These are phyloP conservation scores for Agrochola litura DNA, from an alignment of 2,888 invertebrate genomes.

Conservation along the genomic window DNA sequence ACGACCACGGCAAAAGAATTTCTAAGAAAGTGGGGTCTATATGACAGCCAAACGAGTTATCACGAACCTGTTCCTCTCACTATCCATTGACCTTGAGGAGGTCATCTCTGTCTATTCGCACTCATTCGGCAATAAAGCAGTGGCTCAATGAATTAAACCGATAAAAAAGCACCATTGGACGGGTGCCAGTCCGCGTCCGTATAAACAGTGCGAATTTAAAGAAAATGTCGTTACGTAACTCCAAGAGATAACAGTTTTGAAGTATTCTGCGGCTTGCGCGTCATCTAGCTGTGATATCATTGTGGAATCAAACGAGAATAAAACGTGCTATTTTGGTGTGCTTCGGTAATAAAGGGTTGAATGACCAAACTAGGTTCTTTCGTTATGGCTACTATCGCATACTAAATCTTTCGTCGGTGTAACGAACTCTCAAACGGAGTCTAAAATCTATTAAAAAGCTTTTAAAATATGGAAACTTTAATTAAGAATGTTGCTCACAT, in stretches of 20 bases:
- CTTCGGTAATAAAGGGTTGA: constrained; percentile 23
- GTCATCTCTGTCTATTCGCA: constrained; percentile 84
- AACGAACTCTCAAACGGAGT: constrained; percentile 7
- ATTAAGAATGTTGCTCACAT: constrained; percentile 3
- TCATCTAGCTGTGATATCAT: constrained; percentile 57
- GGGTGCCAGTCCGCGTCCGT: constrained; percentile 84
- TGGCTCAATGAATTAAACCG: constrained; percentile 88
- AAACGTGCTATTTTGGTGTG: constrained; percentile 51
- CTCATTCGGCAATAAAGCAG: constrained; percentile 84
- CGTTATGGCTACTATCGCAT: constrained; percentile 3
- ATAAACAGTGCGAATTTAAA: constrained; percentile 88
- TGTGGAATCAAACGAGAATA: constrained; percentile 44
- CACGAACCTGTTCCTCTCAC: constrained; percentile 70
- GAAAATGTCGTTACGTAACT: constrained; percentile 86
- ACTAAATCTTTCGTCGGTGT: background rate
- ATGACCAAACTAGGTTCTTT: constrained; percentile 16
- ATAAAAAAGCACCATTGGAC: constrained; percentile 89
- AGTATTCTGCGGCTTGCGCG: constrained; percentile 61
- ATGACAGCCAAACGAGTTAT: constrained; percentile 66
- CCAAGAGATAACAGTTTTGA: constrained; percentile 68
- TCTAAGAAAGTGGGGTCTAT: constrained; percentile 67
- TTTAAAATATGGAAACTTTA: constrained; percentile 18
- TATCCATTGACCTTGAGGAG: constrained; percentile 84
- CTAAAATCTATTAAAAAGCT: constrained; percentile 7
- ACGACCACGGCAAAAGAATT: constrained; percentile 50